A percentile compares a stretch with the other conserved stretches of the same genome.
These are phyloP conservation scores for Chloroclysta siterata DNA, from an alignment of 2,888 invertebrate species.

Conservation along the genomic window DNA sequence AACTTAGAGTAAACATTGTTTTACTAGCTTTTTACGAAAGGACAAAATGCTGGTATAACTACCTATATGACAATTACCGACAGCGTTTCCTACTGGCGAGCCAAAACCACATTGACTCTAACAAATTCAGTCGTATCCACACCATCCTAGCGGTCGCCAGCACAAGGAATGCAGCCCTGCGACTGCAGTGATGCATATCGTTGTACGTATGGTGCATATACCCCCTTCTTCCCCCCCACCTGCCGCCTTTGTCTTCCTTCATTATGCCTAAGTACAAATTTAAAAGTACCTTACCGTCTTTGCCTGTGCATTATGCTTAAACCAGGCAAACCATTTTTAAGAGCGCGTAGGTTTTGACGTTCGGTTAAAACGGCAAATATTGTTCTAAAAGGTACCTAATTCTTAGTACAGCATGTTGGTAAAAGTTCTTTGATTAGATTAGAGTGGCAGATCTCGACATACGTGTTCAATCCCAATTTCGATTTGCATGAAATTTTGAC, in stretches of 20 bases:
- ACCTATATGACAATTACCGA: no score
- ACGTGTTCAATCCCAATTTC: no score
- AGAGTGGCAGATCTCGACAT: no score
- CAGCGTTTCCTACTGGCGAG: no score
- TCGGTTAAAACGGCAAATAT: constrained; percentile 2
- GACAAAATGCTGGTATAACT: no score
- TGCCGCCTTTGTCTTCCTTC: constrained; percentile 72
- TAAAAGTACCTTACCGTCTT: constrained; percentile 40
- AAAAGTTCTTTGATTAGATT: not conserved
- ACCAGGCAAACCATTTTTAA: constrained; percentile 17
- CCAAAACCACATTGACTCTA: not conserved
- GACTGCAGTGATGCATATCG: constrained; percentile 83
- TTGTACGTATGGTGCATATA: constrained; percentile 74
- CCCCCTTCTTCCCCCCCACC: constrained; percentile 53
- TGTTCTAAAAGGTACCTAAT: not conserved
- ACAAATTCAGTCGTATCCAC: constrained; percentile 56
- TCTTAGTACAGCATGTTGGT: no score
- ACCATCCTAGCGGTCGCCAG: constrained; percentile 54
- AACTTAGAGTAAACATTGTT: no score
- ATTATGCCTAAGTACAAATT: constrained; percentile 60
- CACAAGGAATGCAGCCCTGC: constrained; percentile 79
- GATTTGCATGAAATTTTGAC: no score
- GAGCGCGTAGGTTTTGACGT: constrained; percentile 16
- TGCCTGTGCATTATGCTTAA: constrained; percentile 11
- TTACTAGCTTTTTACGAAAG: no score